Conservation (phyloP, 2,888 invertebrate species). For the Drosophila ezoana region DNA sequence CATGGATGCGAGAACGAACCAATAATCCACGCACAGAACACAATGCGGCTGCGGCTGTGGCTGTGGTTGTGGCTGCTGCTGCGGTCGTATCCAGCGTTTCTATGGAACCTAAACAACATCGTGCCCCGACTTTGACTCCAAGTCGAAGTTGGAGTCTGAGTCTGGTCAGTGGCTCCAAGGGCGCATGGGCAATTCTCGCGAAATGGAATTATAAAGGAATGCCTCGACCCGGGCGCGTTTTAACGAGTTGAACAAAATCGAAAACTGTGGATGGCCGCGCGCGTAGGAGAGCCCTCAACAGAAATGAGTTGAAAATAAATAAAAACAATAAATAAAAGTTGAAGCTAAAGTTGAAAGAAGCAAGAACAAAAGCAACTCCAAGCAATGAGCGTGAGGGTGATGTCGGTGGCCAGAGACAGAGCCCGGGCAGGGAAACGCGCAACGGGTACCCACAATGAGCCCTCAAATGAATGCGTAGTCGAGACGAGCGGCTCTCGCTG, state of each 20-base stretch:
- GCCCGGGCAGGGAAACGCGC: background rate
- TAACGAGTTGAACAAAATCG: conserved; percentile 82
- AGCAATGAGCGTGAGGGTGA: conserved; percentile 68
- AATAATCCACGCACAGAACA: conserved; percentile 74
- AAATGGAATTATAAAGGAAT: conserved; percentile 83
- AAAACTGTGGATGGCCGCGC: conserved; percentile 63
- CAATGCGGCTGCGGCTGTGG: conserved; percentile 58
- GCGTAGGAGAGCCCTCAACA: conserved; percentile 55
- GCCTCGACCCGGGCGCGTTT: conserved; percentile 79
- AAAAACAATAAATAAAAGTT: conserved; percentile 69
- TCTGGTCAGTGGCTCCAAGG: conserved; percentile 75
- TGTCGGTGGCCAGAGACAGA: conserved; percentile 50
- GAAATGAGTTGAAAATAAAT: conserved; percentile 80
- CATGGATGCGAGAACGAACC: conserved; percentile 76
- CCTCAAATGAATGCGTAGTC: conserved; percentile 82
- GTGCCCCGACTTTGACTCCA: conserved; percentile 43
- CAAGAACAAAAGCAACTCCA: conserved; percentile 46
- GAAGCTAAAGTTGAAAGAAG: conserved; percentile 56
- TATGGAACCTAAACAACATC: conserved; percentile 65
- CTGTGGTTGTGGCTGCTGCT: conserved; percentile 36
- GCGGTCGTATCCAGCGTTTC: conserved; percentile 62
- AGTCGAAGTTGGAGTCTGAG: conserved; percentile 19
- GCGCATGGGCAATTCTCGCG: conserved; percentile 81
- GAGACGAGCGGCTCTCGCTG: conserved; percentile 16
- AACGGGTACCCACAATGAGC: conserved; percentile 74